Percentiles rank a stretch among this genome's conserved stretches.
Evolutionary conservation across 2,888 invertebrate species (phyloP).

Genomic region (Alloplasta piceator): DNA sequence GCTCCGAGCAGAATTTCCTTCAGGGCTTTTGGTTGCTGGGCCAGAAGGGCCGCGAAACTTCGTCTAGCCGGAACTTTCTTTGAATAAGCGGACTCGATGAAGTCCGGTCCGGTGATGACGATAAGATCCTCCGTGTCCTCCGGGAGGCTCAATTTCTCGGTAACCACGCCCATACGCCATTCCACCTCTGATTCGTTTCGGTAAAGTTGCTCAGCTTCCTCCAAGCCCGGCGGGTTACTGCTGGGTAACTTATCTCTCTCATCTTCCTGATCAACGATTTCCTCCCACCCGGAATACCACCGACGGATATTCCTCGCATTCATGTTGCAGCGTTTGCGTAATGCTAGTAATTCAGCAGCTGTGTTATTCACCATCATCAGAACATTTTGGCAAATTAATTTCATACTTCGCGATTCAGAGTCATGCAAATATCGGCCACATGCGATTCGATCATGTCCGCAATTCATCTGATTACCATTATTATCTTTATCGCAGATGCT

Average conservation of each 20-base stretch:
- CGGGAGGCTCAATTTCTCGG: slow-evolving; percentile 35
- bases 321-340: slow-evolving; percentile 28
- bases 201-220: slow-evolving; percentile 41
- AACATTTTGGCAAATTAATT: slow-evolving; percentile 37
- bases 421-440: neutral
- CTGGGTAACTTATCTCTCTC: slow-evolving; percentile 22
- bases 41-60: slow-evolving; percentile 33
- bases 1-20: slow-evolving; percentile 47
- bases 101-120: slow-evolving; percentile 8
- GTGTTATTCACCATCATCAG: neutral
- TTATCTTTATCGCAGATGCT: neutral
- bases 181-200: slow-evolving; percentile 24
- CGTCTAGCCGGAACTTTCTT: slow-evolving; percentile 39
- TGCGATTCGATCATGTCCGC: slow-evolving; percentile 1
- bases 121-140: slow-evolving; percentile 28
- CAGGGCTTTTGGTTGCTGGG: slow-evolving; percentile 34
- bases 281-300: slow-evolving; percentile 1
- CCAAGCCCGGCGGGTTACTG: slow-evolving; percentile 21
- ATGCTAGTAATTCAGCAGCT: slow-evolving; percentile 16
- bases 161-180: slow-evolving; percentile 18
- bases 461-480: neutral
- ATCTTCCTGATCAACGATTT: neutral
- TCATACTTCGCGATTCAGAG: neutral
- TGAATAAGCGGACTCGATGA: slow-evolving; percentile 24
- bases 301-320: neutral